Evolutionary conservation across 2,888 invertebrate species (phyloP).

Genomic region (Drosophila helvetica): DNA sequence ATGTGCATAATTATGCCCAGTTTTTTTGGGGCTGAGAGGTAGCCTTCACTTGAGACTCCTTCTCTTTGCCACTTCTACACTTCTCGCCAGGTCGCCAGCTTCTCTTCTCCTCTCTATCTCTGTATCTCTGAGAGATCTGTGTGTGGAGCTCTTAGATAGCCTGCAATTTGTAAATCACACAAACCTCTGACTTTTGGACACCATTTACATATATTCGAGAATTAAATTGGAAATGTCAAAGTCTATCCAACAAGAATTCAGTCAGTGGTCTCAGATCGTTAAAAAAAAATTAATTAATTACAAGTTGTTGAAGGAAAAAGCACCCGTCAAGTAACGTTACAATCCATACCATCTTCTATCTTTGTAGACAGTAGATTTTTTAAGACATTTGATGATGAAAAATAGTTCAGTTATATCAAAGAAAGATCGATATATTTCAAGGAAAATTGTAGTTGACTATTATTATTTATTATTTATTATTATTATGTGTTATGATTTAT

Average conservation of each 20-base stretch:
- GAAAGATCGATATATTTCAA: no score
- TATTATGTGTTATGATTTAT: no score
- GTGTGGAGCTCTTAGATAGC: slow-evolving; percentile 13
- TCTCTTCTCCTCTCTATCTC: neutral
- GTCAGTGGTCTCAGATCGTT: neutral
- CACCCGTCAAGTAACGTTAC: neutral
- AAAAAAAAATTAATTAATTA: no score
- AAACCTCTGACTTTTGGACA: slow-evolving; percentile 27
- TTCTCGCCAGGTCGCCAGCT: no score
- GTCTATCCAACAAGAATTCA: slow-evolving; percentile 3
- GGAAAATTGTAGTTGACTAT: no score
- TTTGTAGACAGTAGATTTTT: no score
- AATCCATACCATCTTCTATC: no score
- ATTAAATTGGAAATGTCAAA: slow-evolving; percentile 20
- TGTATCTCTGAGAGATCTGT: neutral
- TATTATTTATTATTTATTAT: no score
- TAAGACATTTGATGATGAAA: no score
- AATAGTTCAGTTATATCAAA: no score
- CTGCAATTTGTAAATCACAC: slow-evolving; percentile 61
- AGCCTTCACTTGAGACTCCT: slow-evolving; percentile 24
- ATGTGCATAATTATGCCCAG: slow-evolving; percentile 68
- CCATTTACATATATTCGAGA: neutral
- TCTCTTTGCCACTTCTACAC: slow-evolving; percentile 9
- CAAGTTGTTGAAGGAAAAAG: no score
- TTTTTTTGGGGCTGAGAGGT: slow-evolving; percentile 39